Percentiles rank a stretch among this genome's conserved stretches.
Evolutionary conservation across 1,140 invertebrate species (phyloP).

Genomic region (Andrena cerasifolii): DNA sequence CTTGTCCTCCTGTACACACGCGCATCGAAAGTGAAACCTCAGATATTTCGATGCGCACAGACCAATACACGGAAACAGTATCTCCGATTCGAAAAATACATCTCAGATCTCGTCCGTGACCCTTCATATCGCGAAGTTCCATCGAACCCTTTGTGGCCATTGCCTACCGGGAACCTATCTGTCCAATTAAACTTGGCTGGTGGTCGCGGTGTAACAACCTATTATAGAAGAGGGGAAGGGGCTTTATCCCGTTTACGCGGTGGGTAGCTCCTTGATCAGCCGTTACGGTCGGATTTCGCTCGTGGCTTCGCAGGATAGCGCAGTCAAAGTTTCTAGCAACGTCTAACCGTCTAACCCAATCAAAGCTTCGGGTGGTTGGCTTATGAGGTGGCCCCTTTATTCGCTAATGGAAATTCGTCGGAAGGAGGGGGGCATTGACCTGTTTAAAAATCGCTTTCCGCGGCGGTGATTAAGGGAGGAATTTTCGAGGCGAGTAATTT

Average conservation of each 20-base stretch:
- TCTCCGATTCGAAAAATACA: background rate
- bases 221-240: constrained; percentile 19
- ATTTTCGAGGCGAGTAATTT: constrained; percentile 15
- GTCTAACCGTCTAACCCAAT: constrained; percentile 3
- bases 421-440: background rate
- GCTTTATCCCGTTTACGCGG: constrained; percentile 21
- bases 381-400: background rate
- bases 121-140: background rate
- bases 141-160: background rate
- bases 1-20: too few relatives aligned
- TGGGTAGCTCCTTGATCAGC: background rate
- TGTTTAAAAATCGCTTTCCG: constrained; percentile 13
- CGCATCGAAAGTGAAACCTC: too few relatives aligned
- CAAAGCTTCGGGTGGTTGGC: background rate
- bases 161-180: background rate
- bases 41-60: too few relatives aligned
- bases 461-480: background rate
- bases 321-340: background rate
- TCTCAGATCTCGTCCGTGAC: background rate
- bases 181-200: constrained; percentile 4
- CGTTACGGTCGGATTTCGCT: background rate
- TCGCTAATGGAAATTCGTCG: background rate
- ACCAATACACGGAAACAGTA: too few relatives aligned
- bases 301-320: background rate
- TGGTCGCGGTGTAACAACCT: constrained; percentile 3